Conservation (phyloP, 2,888 invertebrate genomes). For the Pollenia griseotomentosa region DNA sequence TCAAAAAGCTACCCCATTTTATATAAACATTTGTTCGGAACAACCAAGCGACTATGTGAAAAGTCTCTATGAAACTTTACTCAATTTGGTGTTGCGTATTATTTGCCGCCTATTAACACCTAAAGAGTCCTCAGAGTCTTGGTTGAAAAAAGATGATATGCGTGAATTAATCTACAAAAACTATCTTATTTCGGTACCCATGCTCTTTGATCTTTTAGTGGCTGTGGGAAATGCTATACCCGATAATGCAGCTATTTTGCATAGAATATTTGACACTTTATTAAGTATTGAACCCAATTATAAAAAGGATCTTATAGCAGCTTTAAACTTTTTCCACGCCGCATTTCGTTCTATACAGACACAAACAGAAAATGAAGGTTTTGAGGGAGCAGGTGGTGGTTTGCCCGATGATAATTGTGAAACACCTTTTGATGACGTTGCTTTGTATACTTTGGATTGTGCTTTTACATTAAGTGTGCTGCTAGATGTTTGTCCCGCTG, state of each 20-base stretch:
- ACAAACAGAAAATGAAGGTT: constrained; percentile 82
- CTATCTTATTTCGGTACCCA: constrained; percentile 92
- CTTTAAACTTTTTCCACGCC: constrained; percentile 85
- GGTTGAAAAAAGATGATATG: constrained; percentile 88
- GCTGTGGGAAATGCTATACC: constrained; percentile 89
- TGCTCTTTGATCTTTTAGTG: constrained; percentile 91
- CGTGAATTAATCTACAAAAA: constrained; percentile 90
- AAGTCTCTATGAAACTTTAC: constrained; percentile 86
- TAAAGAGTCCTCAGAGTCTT: constrained; percentile 89
- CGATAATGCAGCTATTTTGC: constrained; percentile 86
- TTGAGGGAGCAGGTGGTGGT: constrained; percentile 79
- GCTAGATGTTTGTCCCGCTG: constrained; percentile 87
- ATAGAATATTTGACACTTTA: constrained; percentile 87
- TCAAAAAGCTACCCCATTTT: constrained; percentile 89
- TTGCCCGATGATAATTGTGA: constrained; percentile 77
- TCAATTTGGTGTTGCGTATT: constrained; percentile 88
- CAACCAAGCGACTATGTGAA: constrained; percentile 84
- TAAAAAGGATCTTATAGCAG: constrained; percentile 86
- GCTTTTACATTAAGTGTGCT: constrained; percentile 89
- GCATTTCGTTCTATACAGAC: constrained; percentile 82
- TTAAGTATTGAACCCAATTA: constrained; percentile 87
- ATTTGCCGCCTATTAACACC: constrained; percentile 91
- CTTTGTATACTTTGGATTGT: constrained; percentile 89
- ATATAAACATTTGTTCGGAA: constrained; percentile 85
- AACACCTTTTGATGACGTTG: constrained; percentile 87